Evolutionary conservation across 2,888 invertebrate genomes (phyloP).

Genomic region (Pammene aurita): DNA sequence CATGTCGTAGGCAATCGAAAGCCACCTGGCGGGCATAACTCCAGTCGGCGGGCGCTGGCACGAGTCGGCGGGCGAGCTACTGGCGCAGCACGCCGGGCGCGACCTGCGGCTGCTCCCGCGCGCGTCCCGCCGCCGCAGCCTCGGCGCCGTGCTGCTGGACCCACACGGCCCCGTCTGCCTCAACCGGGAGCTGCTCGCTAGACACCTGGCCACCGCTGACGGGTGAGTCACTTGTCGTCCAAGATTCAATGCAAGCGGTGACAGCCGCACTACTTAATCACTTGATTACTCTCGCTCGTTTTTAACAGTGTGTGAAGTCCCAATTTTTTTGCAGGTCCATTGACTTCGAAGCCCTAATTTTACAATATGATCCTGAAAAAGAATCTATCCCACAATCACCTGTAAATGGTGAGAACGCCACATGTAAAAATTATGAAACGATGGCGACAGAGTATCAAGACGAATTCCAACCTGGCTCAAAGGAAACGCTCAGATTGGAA

Average conservation of each 20-base stretch:
- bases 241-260: too few species aligned
- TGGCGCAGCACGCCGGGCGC: neutral
- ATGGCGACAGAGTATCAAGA: conserved; percentile 1
- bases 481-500: conserved; percentile 17
- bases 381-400: neutral
- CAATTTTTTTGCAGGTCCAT: neutral
- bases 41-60: conserved; percentile 10
- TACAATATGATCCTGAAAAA: neutral
- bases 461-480: neutral
- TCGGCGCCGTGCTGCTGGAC: conserved; percentile 23
- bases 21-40: conserved; percentile 21
- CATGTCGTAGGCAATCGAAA: conserved; percentile 10
- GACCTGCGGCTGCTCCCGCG: conserved; percentile 11
- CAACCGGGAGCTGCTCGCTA: conserved; percentile 20
- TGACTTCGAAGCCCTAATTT: conserved; percentile 5
- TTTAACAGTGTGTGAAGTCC: too few species aligned
- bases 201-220: neutral
- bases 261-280: too few species aligned
- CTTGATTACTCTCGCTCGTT: too few species aligned
- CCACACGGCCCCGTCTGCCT: conserved; percentile 3
- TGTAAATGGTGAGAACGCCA: neutral
- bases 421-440: neutral
- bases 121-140: conserved; percentile 10
- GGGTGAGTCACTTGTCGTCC: conserved; percentile 11
- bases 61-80: neutral